Evolutionary conservation across 1,140 invertebrate genomes (phyloP).

Genomic region (Protaetia brevitarsis): DNA sequence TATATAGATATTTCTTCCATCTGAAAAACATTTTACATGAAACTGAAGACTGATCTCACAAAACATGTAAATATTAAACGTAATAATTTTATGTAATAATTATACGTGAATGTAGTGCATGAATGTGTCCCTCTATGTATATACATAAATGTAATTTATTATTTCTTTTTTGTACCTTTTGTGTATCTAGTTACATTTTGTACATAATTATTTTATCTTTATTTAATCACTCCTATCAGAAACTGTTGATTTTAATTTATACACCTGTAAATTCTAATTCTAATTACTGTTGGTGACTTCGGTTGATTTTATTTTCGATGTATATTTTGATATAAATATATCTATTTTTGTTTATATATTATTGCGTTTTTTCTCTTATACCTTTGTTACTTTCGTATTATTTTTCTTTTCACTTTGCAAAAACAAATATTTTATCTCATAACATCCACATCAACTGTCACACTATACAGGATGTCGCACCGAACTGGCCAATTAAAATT

Average conservation of each 20-base stretch:
- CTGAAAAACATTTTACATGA: no score
- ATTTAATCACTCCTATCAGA: neutral
- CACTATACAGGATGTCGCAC: neutral
- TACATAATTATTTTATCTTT: neutral
- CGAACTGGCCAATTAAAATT: no score
- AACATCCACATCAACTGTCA: neutral
- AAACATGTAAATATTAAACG: no score
- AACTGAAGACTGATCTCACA: constrained; percentile 4
- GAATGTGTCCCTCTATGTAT: neutral
- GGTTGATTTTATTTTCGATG: neutral
- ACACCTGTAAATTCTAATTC: neutral
- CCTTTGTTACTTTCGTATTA: neutral
- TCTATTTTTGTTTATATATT: constrained; percentile 2
- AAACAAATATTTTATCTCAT: neutral
- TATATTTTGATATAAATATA: constrained; percentile 19
- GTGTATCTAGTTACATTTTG: neutral
- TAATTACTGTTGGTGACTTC: neutral
- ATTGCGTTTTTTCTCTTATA: neutral
- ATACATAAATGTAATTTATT: constrained; percentile 12
- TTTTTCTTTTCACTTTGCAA: neutral
- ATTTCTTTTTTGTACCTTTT: neutral
- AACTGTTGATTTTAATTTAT: no score
- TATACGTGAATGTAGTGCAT: neutral
- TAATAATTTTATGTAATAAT: neutral
- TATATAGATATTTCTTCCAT: no score